Percentiles rank a stretch among this genome's conserved stretches.
Evolutionary conservation across 2,888 invertebrate species (phyloP).

Genomic region (Leptinotarsa tumamoca): DNA sequence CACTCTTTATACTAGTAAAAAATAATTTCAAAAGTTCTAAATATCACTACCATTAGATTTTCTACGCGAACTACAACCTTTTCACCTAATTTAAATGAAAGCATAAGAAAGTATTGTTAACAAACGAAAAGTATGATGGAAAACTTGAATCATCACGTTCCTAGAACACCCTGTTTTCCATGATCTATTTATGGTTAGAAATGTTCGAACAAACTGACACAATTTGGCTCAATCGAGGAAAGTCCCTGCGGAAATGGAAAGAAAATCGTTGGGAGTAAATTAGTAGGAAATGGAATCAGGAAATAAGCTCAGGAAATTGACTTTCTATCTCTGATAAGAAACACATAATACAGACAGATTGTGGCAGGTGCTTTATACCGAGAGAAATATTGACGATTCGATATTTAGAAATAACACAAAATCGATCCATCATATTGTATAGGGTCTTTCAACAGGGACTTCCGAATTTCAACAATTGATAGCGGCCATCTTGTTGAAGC

Average conservation of each 20-base stretch:
- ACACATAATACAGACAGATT: slow-evolving; percentile 4
- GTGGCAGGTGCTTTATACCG: slow-evolving; percentile 1
- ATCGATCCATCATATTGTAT: no score
- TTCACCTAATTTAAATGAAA: no score
- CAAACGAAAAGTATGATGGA: no score
- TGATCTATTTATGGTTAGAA: neutral
- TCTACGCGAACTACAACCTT: no score
- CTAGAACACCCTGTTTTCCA: neutral
- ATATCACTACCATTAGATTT: no score
- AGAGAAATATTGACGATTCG: neutral
- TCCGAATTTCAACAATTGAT: no score
- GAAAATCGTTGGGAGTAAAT: slow-evolving; percentile 1
- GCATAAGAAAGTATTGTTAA: no score
- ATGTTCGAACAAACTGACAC: slow-evolving; percentile 5
- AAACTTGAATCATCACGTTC: neutral
- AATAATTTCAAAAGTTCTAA: no score
- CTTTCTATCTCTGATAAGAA: slow-evolving; percentile 11
- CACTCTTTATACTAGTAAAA: no score
- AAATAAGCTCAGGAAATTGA: slow-evolving; percentile 15
- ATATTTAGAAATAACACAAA: neutral
- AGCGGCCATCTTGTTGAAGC: no score
- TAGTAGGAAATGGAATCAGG: slow-evolving; percentile 1
- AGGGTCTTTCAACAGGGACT: no score
- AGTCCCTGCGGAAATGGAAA: neutral
- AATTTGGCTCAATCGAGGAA: neutral